Evolutionary conservation across 2,888 invertebrate species (phyloP).

Genomic region (Xylocampa areola): DNA sequence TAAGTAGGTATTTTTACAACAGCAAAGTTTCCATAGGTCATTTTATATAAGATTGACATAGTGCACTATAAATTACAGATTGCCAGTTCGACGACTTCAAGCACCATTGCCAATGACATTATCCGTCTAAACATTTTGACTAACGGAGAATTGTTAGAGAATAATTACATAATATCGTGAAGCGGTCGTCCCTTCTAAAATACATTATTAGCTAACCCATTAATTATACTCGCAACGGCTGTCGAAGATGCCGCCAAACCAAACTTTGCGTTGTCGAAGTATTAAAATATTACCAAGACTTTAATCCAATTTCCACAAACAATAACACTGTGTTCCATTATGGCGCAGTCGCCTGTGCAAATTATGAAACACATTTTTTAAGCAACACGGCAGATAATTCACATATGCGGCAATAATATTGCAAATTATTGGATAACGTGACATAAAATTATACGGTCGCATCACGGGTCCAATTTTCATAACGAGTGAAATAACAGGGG

Average conservation of each 20-base stretch:
- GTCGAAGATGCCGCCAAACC: conserved; percentile 80
- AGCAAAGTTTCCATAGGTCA: conserved; percentile 13
- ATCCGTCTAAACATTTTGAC: conserved; percentile 24
- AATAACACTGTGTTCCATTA: conserved; percentile 43
- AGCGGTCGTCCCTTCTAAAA: conserved; percentile 64
- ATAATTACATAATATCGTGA: conserved; percentile 34
- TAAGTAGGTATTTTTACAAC: conserved; percentile 15
- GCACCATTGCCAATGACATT: conserved; percentile 39
- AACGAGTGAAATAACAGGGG: conserved; percentile 68
- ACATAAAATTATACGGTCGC: conserved; percentile 68
- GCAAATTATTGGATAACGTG: conserved; percentile 67
- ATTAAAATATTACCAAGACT: conserved; percentile 65
- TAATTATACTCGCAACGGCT: conserved; percentile 83
- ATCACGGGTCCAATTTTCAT: conserved; percentile 70
- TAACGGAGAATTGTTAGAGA: conserved; percentile 23
- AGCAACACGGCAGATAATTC: conserved; percentile 55
- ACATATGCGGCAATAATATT: conserved; percentile 61
- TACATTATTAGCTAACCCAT: conserved; percentile 71
- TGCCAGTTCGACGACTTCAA: conserved; percentile 38
- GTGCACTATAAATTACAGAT: conserved; percentile 31
- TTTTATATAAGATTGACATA: conserved; percentile 33
- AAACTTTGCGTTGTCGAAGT: conserved; percentile 68
- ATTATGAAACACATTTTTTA: conserved; percentile 46
- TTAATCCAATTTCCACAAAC: conserved; percentile 56
- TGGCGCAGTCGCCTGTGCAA: conserved; percentile 37